A percentile compares a stretch with the other conserved stretches of the same genome.
Evolutionary conservation across 1,140 invertebrate species (phyloP).

Genomic region (Cardiocondyla obscurior): DNA sequence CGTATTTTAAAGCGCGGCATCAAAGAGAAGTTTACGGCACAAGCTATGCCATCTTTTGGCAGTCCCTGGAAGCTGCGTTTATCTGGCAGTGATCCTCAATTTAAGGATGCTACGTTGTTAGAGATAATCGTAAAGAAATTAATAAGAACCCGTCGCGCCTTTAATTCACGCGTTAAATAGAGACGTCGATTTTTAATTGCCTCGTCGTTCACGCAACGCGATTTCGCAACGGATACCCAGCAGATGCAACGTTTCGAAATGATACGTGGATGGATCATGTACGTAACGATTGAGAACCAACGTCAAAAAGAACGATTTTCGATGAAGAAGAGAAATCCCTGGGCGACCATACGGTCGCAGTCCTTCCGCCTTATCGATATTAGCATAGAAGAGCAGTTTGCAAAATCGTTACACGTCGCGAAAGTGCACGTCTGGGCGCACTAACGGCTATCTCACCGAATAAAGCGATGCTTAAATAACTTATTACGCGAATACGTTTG

Average conservation of each 20-base stretch:
- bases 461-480: constrained; percentile 79
- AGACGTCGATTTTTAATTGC: neutral
- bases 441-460: constrained; percentile 79
- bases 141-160: neutral
- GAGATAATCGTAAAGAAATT: neutral
- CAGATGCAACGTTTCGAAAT: neutral
- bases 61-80: constrained; percentile 48
- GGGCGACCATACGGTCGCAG: constrained; percentile 66
- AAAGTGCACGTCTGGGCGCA: constrained; percentile 79
- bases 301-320: constrained; percentile 75
- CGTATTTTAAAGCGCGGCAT: constrained; percentile 39
- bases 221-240: neutral
- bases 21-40: constrained; percentile 30
- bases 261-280: neutral
- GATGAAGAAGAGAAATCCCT: constrained; percentile 75
- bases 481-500: constrained; percentile 46
- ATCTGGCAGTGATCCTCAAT: constrained; percentile 66
- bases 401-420: constrained; percentile 80
- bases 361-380: constrained; percentile 81
- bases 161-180: neutral
- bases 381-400: constrained; percentile 83
- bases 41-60: constrained; percentile 73
- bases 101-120: neutral
- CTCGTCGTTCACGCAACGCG: neutral
- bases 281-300: constrained; percentile 25